Conservation (phyloP, 2,113 vertebrate genomes). For the Podarcis raffonei region DNA sequence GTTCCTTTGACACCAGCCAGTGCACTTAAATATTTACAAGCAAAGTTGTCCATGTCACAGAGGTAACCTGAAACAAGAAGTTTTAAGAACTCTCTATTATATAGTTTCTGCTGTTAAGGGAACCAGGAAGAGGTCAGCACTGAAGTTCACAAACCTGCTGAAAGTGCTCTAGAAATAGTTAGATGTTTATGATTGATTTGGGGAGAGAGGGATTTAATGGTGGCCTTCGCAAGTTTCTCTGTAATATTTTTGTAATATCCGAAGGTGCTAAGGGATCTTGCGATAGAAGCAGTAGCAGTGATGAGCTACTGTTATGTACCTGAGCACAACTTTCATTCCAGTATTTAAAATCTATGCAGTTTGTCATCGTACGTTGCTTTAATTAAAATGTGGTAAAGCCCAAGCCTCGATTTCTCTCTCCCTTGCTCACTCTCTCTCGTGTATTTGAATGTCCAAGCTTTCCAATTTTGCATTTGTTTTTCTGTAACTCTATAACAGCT, state of each 20-base stretch:
- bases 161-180: background rate
- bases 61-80: background rate
- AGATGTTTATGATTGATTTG: background rate
- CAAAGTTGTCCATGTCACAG: background rate
- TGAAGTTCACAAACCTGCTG: background rate
- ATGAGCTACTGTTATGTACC: background rate
- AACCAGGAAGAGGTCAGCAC: background rate
- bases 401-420: background rate
- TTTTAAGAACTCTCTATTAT: background rate
- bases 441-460: background rate
- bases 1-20: background rate
- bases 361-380: background rate
- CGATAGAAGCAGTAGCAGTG: background rate
- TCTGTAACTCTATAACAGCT: conserved; percentile 15
- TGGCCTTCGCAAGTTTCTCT: background rate
- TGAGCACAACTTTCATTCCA: background rate
- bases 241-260: background rate
- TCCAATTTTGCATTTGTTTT: conserved; percentile 9
- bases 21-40: background rate
- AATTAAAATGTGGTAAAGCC: background rate
- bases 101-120: background rate
- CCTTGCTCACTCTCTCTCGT: background rate
- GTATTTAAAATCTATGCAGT: background rate
- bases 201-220: background rate
- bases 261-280: background rate